phyloP scores from a whole-genome alignment of 2,888 invertebrate genomes.

The Stenolophus ochropezus region DNA sequence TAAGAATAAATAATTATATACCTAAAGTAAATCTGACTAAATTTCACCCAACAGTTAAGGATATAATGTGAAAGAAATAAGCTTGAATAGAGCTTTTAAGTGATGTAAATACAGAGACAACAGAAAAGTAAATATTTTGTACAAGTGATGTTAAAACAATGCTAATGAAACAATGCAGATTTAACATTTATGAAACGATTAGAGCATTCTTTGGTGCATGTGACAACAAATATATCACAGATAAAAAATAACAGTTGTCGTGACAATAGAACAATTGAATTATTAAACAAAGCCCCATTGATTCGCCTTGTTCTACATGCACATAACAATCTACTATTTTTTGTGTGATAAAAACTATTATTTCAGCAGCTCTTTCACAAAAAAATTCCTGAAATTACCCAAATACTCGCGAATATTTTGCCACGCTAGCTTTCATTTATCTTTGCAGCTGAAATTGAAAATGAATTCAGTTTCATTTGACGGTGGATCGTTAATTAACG shows the following conservation, averaged over 20 bases:
- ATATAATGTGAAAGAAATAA: too few species aligned
- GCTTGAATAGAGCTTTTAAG: too few species aligned
- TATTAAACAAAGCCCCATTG: constrained; percentile 19
- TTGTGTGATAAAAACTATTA: constrained; percentile 10
- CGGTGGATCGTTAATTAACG: too few species aligned
- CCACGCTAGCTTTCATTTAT: not conserved
- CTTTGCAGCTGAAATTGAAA: not conserved
- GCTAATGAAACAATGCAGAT: not conserved
- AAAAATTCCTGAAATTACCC: not conserved
- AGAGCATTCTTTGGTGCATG: not conserved
- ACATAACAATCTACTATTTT: constrained; percentile 16
- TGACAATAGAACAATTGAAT: constrained; percentile 35
- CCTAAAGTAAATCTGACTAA: too few species aligned
- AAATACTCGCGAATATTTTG: not conserved
- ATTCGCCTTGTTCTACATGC: not conserved
- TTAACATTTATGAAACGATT: not conserved
- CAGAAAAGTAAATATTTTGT: too few species aligned
- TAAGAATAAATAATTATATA: too few species aligned
- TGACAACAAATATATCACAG: constrained; percentile 1
- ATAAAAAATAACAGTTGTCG: constrained; percentile 7
- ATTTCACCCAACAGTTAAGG: too few species aligned
- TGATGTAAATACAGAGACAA: too few species aligned
- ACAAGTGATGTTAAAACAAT: not conserved
- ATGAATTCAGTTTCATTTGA: too few species aligned
- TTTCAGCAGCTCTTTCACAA: not conserved